These are phyloP conservation scores for Lasiurus borealis DNA, from an alignment of 2,113 vertebrate species.

Conservation along the genomic window DNA sequence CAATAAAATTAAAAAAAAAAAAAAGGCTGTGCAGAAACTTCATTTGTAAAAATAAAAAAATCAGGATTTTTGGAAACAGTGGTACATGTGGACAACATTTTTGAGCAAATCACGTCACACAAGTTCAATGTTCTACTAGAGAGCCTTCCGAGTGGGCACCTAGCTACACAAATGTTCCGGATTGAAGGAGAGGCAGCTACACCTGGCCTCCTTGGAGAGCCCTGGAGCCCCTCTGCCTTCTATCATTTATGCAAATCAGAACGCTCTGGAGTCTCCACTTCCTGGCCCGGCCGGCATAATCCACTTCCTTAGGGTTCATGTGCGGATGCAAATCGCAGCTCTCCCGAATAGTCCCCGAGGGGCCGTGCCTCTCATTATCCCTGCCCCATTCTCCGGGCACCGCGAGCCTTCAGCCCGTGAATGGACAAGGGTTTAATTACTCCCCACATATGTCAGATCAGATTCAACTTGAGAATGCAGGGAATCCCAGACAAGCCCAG, in stretches of 20 bases:
- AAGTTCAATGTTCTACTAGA: neutral
- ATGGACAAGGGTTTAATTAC: conserved; percentile 89
- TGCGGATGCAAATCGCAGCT: conserved; percentile 81
- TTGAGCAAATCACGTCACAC: neutral
- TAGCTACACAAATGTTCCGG: neutral
- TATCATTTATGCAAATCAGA: conserved; percentile 79
- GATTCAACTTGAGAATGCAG: conserved; percentile 88
- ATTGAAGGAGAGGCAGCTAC: conserved; percentile 22
- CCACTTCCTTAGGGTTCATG: conserved; percentile 81
- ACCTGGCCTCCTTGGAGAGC: conserved; percentile 61
- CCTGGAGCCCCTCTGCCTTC: conserved; percentile 52
- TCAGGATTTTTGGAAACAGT: conserved; percentile 76
- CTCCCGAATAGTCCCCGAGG: conserved; percentile 81
- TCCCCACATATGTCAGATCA: conserved; percentile 90
- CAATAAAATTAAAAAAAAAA: no score
- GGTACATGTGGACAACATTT: conserved; percentile 65
- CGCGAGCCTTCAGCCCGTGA: conserved; percentile 87
- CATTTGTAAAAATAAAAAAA: conserved; percentile 74
- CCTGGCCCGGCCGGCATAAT: conserved; percentile 74
- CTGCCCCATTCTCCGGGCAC: conserved; percentile 86
- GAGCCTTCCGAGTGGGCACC: neutral
- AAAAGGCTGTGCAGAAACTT: conserved; percentile 75
- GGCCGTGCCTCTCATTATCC: conserved; percentile 86
- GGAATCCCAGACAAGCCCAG: conserved; percentile 87
- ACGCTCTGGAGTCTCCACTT: conserved; percentile 70